Evolutionary conservation across 2,888 invertebrate species (phyloP), one percentile per base, ranked within the genome.

Genomic region (Plusia festucae): DNA sequence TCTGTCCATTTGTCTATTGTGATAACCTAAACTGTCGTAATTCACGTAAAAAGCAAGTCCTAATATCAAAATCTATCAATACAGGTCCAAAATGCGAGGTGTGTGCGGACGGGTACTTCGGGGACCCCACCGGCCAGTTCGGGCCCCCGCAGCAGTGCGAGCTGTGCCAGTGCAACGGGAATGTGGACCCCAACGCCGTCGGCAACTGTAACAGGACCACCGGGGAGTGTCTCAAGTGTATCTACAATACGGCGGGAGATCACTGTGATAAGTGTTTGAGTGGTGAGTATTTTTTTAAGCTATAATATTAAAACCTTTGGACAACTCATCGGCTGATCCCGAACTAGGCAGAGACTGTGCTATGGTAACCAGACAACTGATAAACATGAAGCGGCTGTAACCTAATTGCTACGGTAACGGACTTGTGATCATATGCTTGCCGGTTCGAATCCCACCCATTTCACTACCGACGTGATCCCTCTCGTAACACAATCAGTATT

Each of bases 161-260:
- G 71, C 96, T 97, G 32, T 99, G 99, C 88, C 97, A 98, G 72
- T 99, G 99, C 86, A 99, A 98, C 85, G 97, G 97, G 40, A 99
- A 99, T 86, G 98, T 98, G 15, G 99, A 99, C 88, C 97, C 97
- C 0, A 99, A 99, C 89, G 99, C 99, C 1, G 98, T 99, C 9
- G 99, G 99, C 52, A 99, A 99, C 92, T 99, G 99, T 89, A 98
- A 99, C 91, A 96, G 98, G n/a, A 98, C 97, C 0, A 98, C 98
- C 5, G 99, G 99, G 18, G 98, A 98, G 86, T 99, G 99, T 93
- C 94, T 99, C 53, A 99, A 99, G 91, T 99, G 99, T 91, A 98
- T 99, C 77, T 98, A 98, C 91, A 99, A 99, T 85, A 99, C 99
- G 0, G 98, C 97, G 51, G 99, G 99, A 0, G 95, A 96, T 51